Evolutionary conservation across 2,888 invertebrate genomes (phyloP), one percentile per base, ranked within the genome.

Genomic region (Hydrotaea cyrtoneurina): DNA sequence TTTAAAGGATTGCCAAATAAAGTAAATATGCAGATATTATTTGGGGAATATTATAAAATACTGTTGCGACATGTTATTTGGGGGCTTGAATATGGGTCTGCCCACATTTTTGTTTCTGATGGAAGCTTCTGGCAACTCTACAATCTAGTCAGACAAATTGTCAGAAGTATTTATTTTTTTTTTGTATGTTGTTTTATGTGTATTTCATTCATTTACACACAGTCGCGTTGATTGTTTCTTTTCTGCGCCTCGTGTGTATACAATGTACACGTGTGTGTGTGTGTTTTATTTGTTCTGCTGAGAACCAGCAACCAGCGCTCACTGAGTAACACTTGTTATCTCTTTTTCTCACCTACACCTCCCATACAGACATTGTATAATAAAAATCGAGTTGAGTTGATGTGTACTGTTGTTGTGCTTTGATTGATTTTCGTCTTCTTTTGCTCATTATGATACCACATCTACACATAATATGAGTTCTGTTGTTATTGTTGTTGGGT

Each of bases 261-360:
- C n/a, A n/a, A n/a, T n/a, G n/a, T n/a, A n/a, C n/a, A n/a, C n/a
- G n/a, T n/a, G n/a, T 8, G 57, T 57, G 74, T 57, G 39, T 62
- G 26, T 36, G 36, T 76, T 78, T 53, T n/a, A 62, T 69, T 10
- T 80, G 57, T 59, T 46, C 4, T 39, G 43, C 66, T 43, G 19
- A 69, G 43, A 1, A 50, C 13, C 59, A 66, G 39, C 31, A 39
- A 31, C 13, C 66, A 36, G 66, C 69, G 8, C 69, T 69, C 69
- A 71, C 64, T 55, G 55, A 43, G 69, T 71, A 59, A 55, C 76
- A 80, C 62, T 80, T 80, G 75, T 80, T 76, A 62, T 80, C 79
- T 79, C 79, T 73, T 79, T 79, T 79, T 73, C 80, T 80, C 80
- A 80, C 71, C 71, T 73, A 78, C 79, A 80, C 74, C 73, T 57